phyloP scores from a whole-genome alignment of 2,797 vertebrate species.

The Phalloptychus januarius region DNA sequence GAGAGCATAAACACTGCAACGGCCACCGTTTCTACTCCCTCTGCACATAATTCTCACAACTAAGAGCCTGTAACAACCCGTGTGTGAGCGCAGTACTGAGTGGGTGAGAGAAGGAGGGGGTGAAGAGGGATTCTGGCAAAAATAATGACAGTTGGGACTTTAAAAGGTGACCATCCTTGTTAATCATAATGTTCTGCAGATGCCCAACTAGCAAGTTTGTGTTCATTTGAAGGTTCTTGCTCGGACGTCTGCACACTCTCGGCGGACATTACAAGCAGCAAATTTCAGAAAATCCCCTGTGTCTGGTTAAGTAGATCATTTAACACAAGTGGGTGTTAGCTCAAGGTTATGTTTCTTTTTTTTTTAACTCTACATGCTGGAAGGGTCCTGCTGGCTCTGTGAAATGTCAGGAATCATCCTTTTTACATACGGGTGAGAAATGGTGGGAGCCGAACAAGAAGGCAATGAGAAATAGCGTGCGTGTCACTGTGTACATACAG shows the following conservation, averaged over 20 bases:
- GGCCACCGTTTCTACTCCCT: slow-evolving; percentile 52
- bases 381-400: slow-evolving; percentile 60
- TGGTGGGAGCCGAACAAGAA: slow-evolving; percentile 27
- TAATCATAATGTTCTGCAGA: slow-evolving; percentile 33
- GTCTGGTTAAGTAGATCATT: slow-evolving; percentile 66
- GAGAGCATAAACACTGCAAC: slow-evolving; percentile 51
- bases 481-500: slow-evolving; percentile 2
- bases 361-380: slow-evolving; percentile 18
- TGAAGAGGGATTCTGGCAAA: slow-evolving; percentile 40
- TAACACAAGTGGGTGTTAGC: slow-evolving; percentile 69
- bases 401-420: slow-evolving; percentile 53
- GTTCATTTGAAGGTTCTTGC: slow-evolving; percentile 32
- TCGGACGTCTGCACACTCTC: slow-evolving; percentile 6
- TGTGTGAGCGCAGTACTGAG: slow-evolving; percentile 27
- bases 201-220: slow-evolving; percentile 15
- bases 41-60: slow-evolving; percentile 60
- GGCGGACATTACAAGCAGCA: slow-evolving; percentile 38
- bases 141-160: slow-evolving; percentile 54
- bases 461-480: slow-evolving; percentile 24
- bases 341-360: slow-evolving; percentile 70
- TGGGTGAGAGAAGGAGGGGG: slow-evolving; percentile 24
- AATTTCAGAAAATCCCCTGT: slow-evolving; percentile 55
- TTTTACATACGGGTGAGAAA: slow-evolving; percentile 44
- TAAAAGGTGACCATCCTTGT: slow-evolving; percentile 47
- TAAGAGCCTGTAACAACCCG: slow-evolving; percentile 56